These are phyloP conservation scores for Labia minor DNA, from an alignment of 2,888 invertebrate species.

Conservation along the genomic window DNA sequence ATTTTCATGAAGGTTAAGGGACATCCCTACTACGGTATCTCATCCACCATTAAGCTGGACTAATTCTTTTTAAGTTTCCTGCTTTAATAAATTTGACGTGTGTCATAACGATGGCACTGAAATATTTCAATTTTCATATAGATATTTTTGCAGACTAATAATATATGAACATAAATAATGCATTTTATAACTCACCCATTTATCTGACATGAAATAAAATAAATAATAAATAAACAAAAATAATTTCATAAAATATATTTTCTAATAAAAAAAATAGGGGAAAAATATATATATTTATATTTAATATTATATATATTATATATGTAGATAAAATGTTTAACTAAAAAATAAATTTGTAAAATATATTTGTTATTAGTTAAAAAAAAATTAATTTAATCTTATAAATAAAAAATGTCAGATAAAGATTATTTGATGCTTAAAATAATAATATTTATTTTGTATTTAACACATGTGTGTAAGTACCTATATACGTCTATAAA, in stretches of 20 bases:
- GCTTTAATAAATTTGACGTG: neutral
- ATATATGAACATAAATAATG: conserved; percentile 7
- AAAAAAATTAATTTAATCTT: neutral
- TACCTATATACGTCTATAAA: no score
- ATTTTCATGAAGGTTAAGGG: neutral
- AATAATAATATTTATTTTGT: no score
- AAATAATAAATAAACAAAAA: no score
- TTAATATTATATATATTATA: neutral
- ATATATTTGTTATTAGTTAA: neutral
- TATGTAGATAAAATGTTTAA: neutral
- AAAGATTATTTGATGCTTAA: no score
- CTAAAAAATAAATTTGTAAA: neutral
- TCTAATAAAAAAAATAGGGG: neutral
- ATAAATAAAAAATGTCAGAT: no score
- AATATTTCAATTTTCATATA: conserved; percentile 13
- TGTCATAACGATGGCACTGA: neutral
- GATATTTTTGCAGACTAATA: neutral
- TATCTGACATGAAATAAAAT: conserved; percentile 1
- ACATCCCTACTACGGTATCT: neutral
- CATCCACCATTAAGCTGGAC: neutral
- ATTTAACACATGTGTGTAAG: no score
- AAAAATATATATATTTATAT: neutral
- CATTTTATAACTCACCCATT: neutral
- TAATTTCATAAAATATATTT: conserved; percentile 2
- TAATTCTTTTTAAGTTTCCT: neutral